Evolutionary conservation across 2,113 vertebrate species (phyloP), one percentile per base, ranked within the genome.

Genomic region (Lucifuga dentata): DNA sequence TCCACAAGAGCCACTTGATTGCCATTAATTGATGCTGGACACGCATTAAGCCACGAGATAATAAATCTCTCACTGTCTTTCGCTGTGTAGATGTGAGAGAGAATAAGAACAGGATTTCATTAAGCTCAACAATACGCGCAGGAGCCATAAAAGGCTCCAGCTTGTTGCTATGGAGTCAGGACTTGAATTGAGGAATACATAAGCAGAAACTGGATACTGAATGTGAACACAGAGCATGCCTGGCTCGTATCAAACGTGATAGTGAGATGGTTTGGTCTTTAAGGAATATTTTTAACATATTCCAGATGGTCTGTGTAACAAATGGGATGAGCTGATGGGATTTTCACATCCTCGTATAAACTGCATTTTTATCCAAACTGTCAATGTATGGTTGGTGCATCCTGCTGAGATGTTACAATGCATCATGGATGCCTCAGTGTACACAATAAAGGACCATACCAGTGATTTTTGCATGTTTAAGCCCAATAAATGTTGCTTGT

Each of bases 121-220:
- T 85, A 84, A 49, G 48, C 59, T 55, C 51, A 55, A 76, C 71
- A 74, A 58, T 86, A 39, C 81, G 17, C 87, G 59, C 15, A 2
- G 77, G 78, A 66, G 44, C 76, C 76, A 66, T 90, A 87, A 86
- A 87, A 62, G 58, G 68, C 53, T 80, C 61, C 51, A 23, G 83
- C 87, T 85, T 83, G 89, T 91, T 91, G 86, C 90, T 84, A 91
- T 89, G 90, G 90, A 82, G 82, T 86, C 73, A 16, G 49, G 76
- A 69, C 73, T 74, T 29, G 43, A 67, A 67, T 59, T 35, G 43
- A 43, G 55, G 78, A 88, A 85, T 85, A 85, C 83, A 82, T 73
- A 74, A 87, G 75, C 73, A 76, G 87, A 87, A 78, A 78, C 38
- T 61, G 80, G 76, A 87, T 76, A 17, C 78, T 67, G 70, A 78